Evolutionary conservation across 2,888 invertebrate genomes (phyloP).

Genomic region (Phoronis australis): DNA sequence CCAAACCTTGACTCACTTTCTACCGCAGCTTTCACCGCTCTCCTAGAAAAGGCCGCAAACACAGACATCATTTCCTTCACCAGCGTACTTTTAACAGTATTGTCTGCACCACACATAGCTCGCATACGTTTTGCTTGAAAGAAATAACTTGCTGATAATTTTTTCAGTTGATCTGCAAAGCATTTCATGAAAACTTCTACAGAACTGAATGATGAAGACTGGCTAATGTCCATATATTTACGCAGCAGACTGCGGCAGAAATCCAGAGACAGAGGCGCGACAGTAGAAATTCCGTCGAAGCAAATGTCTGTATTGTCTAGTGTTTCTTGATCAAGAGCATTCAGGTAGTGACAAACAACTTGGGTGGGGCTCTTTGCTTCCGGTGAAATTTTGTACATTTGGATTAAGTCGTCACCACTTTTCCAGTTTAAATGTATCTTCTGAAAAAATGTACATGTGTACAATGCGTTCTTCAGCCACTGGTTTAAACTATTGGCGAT

Average conservation of each 20-base stretch:
- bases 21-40: conserved; percentile 12
- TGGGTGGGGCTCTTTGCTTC: conserved; percentile 24
- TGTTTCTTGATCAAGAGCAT: conserved; percentile 9
- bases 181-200: conserved; percentile 20
- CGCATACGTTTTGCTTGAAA: conserved; percentile 14
- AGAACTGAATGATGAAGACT: conserved; percentile 16
- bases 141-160: conserved; percentile 22
- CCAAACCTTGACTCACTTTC: no score
- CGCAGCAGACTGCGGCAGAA: conserved; percentile 14
- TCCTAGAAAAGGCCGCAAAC: conserved; percentile 12
- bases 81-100: conserved; percentile 9
- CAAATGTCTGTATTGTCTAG: conserved; percentile 18
- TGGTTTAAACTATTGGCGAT: conserved; percentile 24
- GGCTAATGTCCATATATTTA: conserved; percentile 9
- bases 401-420: conserved; percentile 13
- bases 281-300: conserved; percentile 9
- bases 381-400: no score
- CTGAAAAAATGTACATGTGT: conserved; percentile 18
- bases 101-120: conserved; percentile 7
- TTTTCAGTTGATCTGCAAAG: conserved; percentile 30
- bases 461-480: conserved; percentile 18
- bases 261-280: conserved; percentile 7
- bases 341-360: conserved; percentile 23
- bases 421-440: conserved; percentile 17
- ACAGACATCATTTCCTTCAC: conserved; percentile 9